These are phyloP conservation scores for Andricus curvator DNA, from an alignment of 2,888 invertebrate genomes.

Conservation along the genomic window DNA sequence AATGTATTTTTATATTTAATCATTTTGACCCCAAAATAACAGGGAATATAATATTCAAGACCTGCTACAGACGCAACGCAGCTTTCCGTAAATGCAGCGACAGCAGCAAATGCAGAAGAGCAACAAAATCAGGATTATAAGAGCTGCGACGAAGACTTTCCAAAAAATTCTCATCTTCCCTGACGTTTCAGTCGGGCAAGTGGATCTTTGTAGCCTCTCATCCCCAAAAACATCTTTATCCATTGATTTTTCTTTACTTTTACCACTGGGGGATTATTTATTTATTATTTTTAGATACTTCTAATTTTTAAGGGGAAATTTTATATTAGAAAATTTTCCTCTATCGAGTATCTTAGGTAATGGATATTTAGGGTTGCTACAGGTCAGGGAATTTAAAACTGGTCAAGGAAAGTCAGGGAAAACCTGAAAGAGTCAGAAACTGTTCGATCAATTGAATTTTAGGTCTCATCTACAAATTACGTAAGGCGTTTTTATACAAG, in stretches of 20 bases:
- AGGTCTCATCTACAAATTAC: no score
- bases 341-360: background rate
- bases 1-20: background rate
- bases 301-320: background rate
- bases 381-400: no score
- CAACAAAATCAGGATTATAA: conserved; percentile 37
- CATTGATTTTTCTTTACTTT: background rate
- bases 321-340: background rate
- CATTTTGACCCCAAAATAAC: background rate
- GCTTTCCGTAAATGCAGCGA: conserved; percentile 41
- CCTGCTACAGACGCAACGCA: conserved; percentile 38
- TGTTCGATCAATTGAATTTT: no score
- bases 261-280: background rate
- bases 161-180: background rate
- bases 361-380: background rate
- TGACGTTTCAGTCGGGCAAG: background rate
- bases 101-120: conserved; percentile 46
- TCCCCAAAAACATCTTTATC: background rate
- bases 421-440: no score
- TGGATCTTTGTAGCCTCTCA: conserved; percentile 13
- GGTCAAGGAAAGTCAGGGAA: no score
- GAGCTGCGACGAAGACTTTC: background rate
- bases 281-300: background rate
- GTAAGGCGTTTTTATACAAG: no score
- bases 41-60: background rate